Percentiles rank a stretch among this genome's conserved stretches.
phyloP scores from a whole-genome alignment of 2,113 vertebrate genomes.

The Cygnus atratus region DNA sequence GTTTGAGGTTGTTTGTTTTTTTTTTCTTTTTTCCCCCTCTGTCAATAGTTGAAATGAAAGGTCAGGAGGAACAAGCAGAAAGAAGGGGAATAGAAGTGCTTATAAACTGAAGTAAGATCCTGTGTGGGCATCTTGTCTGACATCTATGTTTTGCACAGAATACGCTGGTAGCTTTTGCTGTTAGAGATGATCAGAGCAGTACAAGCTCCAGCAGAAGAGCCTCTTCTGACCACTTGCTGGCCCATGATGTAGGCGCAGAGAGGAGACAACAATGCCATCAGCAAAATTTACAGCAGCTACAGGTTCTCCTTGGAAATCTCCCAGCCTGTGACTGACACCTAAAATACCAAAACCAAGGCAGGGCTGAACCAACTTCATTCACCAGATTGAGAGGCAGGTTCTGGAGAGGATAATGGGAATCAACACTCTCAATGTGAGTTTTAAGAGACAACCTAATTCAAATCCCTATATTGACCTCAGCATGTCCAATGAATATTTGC shows the following conservation, averaged over 20 bases:
- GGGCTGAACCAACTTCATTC: neutral
- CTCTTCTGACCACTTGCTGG: neutral
- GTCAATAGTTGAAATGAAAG: neutral
- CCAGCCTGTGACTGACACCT: neutral
- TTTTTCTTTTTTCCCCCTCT: rapidly evolving
- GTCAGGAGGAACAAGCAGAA: neutral
- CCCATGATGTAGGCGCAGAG: neutral
- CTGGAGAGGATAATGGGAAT: neutral
- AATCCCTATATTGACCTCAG: neutral
- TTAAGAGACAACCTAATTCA: neutral
- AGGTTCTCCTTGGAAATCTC: neutral
- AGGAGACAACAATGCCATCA: neutral
- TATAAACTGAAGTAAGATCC: neutral
- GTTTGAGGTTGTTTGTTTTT: neutral
- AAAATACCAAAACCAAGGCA: neutral
- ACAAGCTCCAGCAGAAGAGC: neutral
- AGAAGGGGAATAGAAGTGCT: neutral
- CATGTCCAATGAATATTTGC: neutral
- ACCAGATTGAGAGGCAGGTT: neutral
- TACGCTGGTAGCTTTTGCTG: neutral
- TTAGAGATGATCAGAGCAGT: neutral
- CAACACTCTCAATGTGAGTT: neutral
- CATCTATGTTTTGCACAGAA: neutral
- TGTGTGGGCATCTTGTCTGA: neutral
- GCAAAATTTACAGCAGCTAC: neutral